Conservation (phyloP, 2,113 vertebrate species). For the Ameiurus melas region DNA sequence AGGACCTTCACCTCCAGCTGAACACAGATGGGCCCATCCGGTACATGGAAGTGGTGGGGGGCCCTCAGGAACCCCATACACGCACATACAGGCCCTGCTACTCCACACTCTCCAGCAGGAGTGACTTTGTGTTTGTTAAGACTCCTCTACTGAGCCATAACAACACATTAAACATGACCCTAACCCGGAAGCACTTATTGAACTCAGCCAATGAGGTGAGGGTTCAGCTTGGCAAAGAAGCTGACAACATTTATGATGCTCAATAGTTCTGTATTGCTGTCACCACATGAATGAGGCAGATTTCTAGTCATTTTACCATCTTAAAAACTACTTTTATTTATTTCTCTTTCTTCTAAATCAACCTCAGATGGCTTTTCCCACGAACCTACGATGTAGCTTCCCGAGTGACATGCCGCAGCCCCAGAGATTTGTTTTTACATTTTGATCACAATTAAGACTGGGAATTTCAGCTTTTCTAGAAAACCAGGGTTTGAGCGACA, state of each 20-base stretch:
- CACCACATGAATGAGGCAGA: neutral
- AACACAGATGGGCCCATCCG: constrained; percentile 87
- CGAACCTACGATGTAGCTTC: neutral
- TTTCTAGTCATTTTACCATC: neutral
- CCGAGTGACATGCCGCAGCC: neutral
- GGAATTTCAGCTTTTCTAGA: neutral
- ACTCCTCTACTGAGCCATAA: constrained; percentile 81
- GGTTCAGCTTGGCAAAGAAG: constrained; percentile 35
- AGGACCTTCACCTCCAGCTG: constrained; percentile 82
- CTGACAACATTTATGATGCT: neutral
- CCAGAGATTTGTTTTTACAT: neutral
- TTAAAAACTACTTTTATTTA: constrained; percentile 10
- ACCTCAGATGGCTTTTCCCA: neutral
- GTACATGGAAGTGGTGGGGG: constrained; percentile 86
- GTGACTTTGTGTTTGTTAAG: constrained; percentile 90
- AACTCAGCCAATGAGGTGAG: constrained; percentile 76
- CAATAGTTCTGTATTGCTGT: neutral
- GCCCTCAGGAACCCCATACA: constrained; percentile 75
- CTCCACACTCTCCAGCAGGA: constrained; percentile 83
- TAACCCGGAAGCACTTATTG: constrained; percentile 78
- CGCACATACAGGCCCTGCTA: constrained; percentile 84
- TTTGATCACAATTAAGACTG: neutral
- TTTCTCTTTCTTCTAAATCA: neutral
- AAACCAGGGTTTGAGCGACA: neutral
- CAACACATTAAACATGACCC: constrained; percentile 78